Conservation (phyloP, 2,888 invertebrate species). For the Caenorhabditis sp. region DNA sequence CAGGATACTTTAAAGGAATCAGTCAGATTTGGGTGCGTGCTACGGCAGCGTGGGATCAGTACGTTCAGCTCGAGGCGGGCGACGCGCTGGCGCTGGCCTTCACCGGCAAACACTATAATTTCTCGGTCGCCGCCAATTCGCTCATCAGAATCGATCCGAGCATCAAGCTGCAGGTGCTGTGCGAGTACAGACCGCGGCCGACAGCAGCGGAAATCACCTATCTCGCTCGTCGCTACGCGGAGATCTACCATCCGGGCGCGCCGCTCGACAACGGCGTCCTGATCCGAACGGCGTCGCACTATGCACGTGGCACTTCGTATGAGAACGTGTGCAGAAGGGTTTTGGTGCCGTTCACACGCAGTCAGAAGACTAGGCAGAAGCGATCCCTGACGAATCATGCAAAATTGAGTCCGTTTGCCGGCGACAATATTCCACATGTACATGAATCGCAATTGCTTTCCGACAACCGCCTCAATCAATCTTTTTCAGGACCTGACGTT, state of each 20-base stretch:
- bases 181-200: not conserved
- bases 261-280: not conserved
- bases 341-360: constrained; percentile 2
- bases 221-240: not conserved
- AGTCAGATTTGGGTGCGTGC: constrained; percentile 5
- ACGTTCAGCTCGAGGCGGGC: not conserved
- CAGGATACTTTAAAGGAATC: not conserved
- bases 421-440: no score
- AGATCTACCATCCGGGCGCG: not conserved
- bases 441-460: no score
- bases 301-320: not conserved
- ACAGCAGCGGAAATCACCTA: not conserved
- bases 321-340: not conserved
- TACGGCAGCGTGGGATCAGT: not conserved
- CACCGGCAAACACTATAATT: not conserved
- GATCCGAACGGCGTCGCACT: not conserved
- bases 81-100: not conserved
- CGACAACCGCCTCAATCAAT: no score
- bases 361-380: no score
- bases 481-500: no score
- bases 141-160: not conserved
- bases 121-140: not conserved
- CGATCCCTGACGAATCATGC: no score
- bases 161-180: not conserved
- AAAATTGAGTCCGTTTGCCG: no score